Conservation (phyloP, 92 coral and sea anemone species). For the Zoanthus sansibaricus region DNA sequence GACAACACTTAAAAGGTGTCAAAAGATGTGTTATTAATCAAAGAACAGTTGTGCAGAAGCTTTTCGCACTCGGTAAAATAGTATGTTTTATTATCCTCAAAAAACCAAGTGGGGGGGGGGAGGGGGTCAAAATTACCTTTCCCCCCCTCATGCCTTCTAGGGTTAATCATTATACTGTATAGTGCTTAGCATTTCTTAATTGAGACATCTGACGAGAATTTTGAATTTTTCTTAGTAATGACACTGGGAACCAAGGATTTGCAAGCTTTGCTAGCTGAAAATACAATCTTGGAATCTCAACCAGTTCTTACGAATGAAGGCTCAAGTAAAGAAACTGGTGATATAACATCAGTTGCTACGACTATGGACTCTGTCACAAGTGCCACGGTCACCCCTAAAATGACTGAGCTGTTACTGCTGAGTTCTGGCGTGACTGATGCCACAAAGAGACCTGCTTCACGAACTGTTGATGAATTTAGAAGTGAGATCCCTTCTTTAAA, state of each 20-base stretch:
- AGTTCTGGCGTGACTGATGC: constrained; percentile 20
- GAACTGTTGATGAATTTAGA: constrained; percentile 93
- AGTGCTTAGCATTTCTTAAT: background rate
- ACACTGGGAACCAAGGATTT: background rate
- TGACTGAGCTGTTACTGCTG: constrained; percentile 93
- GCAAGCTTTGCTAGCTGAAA: background rate
- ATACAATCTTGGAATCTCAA: background rate
- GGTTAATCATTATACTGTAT: too few species aligned
- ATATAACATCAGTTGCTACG: background rate
- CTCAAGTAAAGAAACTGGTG: background rate
- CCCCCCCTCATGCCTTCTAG: too few species aligned
- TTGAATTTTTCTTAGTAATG: background rate
- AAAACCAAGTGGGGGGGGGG: too few species aligned
- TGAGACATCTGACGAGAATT: background rate
- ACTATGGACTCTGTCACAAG: background rate
- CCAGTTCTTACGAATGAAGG: background rate
- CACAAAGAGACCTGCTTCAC: constrained; percentile 67
- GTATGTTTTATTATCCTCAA: too few species aligned
- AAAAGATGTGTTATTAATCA: too few species aligned
- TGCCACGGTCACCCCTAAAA: constrained; percentile 58
- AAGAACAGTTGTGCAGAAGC: too few species aligned
- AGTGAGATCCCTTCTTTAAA: constrained; percentile 82
- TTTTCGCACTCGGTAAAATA: too few species aligned
- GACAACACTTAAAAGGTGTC: too few species aligned
- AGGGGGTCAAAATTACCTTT: too few species aligned